Conservation (phyloP, 2,113 vertebrate species). For the Macquaria ambigua region DNA sequence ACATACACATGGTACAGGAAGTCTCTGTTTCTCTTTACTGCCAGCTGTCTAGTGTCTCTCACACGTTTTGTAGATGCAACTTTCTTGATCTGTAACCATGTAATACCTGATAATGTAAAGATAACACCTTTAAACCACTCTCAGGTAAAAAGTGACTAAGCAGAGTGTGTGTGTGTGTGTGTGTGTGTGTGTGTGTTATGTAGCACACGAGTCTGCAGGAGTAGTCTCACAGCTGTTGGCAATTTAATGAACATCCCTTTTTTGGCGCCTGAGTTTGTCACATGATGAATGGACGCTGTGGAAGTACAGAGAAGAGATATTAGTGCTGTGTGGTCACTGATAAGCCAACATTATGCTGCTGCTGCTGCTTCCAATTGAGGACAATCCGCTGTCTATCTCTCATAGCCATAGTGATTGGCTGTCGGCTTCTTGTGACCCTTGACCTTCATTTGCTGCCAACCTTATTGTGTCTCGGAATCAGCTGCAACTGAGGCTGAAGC, state of each 20-base stretch:
- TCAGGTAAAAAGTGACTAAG: constrained; percentile 13
- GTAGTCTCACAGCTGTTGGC: constrained; percentile 20
- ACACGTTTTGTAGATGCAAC: background rate
- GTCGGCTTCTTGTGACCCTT: constrained; percentile 6
- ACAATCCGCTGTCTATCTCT: background rate
- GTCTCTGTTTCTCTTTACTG: background rate
- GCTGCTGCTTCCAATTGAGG: constrained; percentile 13
- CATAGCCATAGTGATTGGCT: constrained; percentile 6
- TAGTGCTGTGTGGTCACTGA: constrained; percentile 7
- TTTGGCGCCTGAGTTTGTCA: constrained; percentile 37
- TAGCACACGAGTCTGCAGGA: background rate
- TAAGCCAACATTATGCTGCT: constrained; percentile 11
- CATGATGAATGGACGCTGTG: constrained; percentile 34
- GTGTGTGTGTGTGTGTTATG: background rate
- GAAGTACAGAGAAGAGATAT: constrained; percentile 18
- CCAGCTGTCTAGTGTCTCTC: background rate
- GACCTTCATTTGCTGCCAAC: constrained; percentile 14
- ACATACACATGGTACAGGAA: background rate
- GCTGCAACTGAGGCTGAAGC: constrained; percentile 22
- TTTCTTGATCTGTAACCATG: constrained; percentile 15
- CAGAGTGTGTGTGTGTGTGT: background rate
- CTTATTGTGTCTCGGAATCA: constrained; percentile 11
- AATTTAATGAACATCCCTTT: constrained; percentile 43
- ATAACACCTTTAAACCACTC: background rate
- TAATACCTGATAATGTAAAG: constrained; percentile 6